Evolutionary conservation across 2,113 vertebrate species (phyloP), one percentile per base, ranked within the genome.

Genomic region (Calonectris borealis): DNA sequence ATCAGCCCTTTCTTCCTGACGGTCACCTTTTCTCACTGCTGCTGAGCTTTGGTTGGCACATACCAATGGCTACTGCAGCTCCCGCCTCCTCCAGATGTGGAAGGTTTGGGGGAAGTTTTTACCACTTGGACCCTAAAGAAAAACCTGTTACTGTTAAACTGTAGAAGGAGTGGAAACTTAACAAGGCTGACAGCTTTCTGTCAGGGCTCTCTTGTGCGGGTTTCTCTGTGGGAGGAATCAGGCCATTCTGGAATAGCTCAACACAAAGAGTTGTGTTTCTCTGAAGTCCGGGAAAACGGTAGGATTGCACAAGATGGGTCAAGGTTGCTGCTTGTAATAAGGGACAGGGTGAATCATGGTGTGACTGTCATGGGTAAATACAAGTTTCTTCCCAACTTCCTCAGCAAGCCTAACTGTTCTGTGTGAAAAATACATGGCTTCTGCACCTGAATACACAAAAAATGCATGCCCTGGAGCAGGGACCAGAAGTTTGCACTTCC

Each of bases 321-420:
- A 95, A 95, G 94, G 95, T 82, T 68, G 40, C 66, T 94, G 89
- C 34, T 78, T 87, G 32, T 87, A 96, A 61, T 64, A 93, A 88
- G 61, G 69, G 73, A 79, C 48, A 87, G 72, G 34, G 42, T 96
- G 93, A 96, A 96, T 95, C 91, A 96, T 11, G 57, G 36, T 40
- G 52, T 64, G 84, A 79, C 48, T 86, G 73, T 85, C 84, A 49
- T 3, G 10, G 73, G 52, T 69, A 84, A 92, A 86, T 40, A 87
- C 8, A 83, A 76, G 15, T 57, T 92, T 86, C 77, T 85, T 84
- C 44, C 13, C 52, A 87, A 9, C 18, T 86, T 42, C 69, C 40
- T 93, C 65, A 93, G 48, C 40, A 94, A 89, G 8, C 14, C 40
- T 75, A 64, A 48, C 29, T 48, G 21, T 68, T 84, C n/a, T 71